These are phyloP conservation scores for Coturnix japonica DNA, from an alignment of 2,113 vertebrate genomes.

Conservation along the genomic window DNA sequence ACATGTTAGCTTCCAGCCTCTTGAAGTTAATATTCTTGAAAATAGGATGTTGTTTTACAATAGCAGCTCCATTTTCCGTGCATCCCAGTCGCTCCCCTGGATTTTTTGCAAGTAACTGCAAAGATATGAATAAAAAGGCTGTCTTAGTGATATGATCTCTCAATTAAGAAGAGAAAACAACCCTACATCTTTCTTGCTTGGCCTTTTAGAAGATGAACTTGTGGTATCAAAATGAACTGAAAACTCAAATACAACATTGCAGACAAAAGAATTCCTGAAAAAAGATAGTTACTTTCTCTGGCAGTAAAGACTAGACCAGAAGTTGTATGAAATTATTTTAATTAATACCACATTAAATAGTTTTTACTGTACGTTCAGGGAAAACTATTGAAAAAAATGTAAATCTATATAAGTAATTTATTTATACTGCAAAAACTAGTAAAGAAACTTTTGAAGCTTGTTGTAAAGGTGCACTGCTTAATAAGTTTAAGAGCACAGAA, in stretches of 20 bases:
- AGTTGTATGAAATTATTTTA: not conserved
- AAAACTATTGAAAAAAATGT: too few species aligned
- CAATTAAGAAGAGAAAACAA: not conserved
- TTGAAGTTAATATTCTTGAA: conserved; percentile 93
- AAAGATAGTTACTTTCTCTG: not conserved
- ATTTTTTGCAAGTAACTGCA: conserved; percentile 88
- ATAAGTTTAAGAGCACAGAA: not conserved
- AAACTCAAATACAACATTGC: not conserved
- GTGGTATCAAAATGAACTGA: not conserved
- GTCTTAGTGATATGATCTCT: not conserved
- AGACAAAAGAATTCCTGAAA: not conserved
- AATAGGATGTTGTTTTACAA: conserved; percentile 87
- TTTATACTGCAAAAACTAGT: not conserved
- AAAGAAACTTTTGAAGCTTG: not conserved
- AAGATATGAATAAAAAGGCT: not conserved
- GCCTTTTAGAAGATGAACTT: not conserved
- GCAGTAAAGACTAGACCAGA: not conserved
- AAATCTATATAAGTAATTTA: not conserved
- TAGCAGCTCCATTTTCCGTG: conserved; percentile 80
- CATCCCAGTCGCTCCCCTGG: conserved; percentile 87
- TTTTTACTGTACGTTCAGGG: not conserved
- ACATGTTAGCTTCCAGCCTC: conserved; percentile 88
- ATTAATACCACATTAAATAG: not conserved
- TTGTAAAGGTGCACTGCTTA: not conserved
- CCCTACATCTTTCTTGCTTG: not conserved